phyloP scores from a whole-genome alignment of 2,113 vertebrate genomes.

The Malurus alboscapulatus region DNA sequence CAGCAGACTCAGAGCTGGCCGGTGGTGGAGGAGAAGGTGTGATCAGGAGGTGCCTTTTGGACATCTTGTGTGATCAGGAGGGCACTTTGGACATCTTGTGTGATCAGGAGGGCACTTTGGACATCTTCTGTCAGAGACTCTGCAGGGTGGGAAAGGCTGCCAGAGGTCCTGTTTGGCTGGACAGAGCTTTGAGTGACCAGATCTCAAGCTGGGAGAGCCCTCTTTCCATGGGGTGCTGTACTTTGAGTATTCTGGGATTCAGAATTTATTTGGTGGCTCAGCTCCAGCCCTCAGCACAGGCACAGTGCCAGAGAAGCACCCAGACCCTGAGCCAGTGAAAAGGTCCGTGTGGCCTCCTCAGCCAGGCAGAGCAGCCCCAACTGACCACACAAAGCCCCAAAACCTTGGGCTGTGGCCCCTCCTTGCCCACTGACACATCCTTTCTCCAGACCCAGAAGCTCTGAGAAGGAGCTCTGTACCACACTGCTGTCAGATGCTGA shows the following conservation, averaged over 20 bases:
- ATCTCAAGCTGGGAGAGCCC: not conserved
- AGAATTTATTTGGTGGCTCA: not conserved
- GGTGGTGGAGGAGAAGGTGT: not conserved
- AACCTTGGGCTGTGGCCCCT: fast-evolving
- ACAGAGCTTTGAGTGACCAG: not conserved
- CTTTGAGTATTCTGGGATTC: not conserved
- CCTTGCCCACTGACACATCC: not conserved
- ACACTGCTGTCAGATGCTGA: not conserved
- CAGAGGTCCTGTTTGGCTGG: not conserved
- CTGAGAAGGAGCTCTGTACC: not conserved
- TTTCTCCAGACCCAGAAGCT: not conserved
- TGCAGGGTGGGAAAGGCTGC: not conserved
- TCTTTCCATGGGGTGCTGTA: fast-evolving
- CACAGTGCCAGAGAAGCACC: fast-evolving
- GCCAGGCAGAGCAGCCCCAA: not conserved
- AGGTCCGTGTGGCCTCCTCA: not conserved
- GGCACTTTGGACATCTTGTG: not conserved
- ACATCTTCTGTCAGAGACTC: too few species aligned
- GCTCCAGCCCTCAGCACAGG: not conserved
- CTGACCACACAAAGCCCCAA: fast-evolving
- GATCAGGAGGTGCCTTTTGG: not conserved
- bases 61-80: too few species aligned
- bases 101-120: not conserved
- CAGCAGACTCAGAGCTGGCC: fast-evolving
- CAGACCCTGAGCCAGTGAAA: not conserved